Base-by-base conservation (phyloP, 1,140 invertebrate genomes). In the Radopholus similis region DNA sequence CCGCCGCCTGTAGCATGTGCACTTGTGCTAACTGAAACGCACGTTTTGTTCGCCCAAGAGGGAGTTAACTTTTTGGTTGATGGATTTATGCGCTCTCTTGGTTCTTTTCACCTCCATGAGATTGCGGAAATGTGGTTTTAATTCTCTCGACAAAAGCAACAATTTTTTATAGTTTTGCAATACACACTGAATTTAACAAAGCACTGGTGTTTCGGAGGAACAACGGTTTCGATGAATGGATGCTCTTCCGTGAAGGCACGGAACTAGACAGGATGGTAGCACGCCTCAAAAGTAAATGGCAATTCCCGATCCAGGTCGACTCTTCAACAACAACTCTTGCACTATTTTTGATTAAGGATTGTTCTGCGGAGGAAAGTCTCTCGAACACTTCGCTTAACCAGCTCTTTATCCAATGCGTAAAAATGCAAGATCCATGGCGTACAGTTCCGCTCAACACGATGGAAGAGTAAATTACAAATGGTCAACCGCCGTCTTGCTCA, bases 51-150 rank as follows among this genome's bases (percentile, higher is more conserved):
- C 42, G 71, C 72, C 1, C 71, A 72, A 28, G 71, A 72, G 32
- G 71, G 71, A 4, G 72, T 70, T 28, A 72, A 72, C 42, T 72
- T 58, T 56, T 18, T 72, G 18, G 71, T 75, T 11, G 71, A 72
- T 32, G 71, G 71, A 11, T 72, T 72, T 32, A 75, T 72, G 53
- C 68, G 71, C 38, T 21, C 40, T 8, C 40, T 72, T n/a, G 34
- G 51, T 38, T 32, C 58, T 21, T 21, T 72, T 18, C 47, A 51
- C 44, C 11, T 74, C 0, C 18, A 54, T 35, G 71, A 72, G n/a
- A 68, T 72, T 13, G 30, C 38, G 34, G 28, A 55, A 53, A 30
- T 75, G 18, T 66, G 23, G 18, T 37, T 66, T 44, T 63, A 57
- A n/a, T 28, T 26, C 2, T 57, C 8, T 13, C 47, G 0, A 18